Conservation (phyloP, 2,113 vertebrate species). For the Gadus chalcogrammus region DNA sequence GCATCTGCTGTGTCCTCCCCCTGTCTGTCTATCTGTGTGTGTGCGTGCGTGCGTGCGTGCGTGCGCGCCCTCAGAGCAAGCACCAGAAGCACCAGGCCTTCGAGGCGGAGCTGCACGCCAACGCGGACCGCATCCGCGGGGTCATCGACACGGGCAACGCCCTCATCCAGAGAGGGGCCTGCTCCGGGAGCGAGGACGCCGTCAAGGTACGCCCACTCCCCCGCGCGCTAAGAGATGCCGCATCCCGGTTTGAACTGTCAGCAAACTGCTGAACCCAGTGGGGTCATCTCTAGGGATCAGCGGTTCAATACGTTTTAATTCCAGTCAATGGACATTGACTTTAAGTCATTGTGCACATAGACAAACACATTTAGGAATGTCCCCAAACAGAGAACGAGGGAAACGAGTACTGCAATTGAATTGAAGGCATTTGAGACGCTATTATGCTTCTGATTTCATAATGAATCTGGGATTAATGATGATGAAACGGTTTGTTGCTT, state of each 20-base stretch:
- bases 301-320: no score
- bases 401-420: no score
- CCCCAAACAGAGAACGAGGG: no score
- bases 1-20: slow-evolving; percentile 1
- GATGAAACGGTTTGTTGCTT: no score
- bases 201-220: slow-evolving; percentile 80
- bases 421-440: no score
- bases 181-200: slow-evolving; percentile 93
- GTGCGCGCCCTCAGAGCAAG: slow-evolving; percentile 80
- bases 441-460: no score
- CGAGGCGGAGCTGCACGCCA: slow-evolving; percentile 95
- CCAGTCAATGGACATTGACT: no score
- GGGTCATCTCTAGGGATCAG: no score
- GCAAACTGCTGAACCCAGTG: neutral
- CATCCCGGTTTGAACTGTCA: neutral
- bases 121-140: slow-evolving; percentile 91
- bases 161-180: slow-evolving; percentile 92
- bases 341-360: no score
- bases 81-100: slow-evolving; percentile 99
- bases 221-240: neutral
- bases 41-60: neutral
- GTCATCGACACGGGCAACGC: slow-evolving; percentile 96
- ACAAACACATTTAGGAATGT: no score
- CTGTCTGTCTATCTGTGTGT: neutral
- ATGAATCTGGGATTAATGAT: no score